Conservation (phyloP, 2,797 vertebrate species). For the Notoglanidium macrostoma region DNA sequence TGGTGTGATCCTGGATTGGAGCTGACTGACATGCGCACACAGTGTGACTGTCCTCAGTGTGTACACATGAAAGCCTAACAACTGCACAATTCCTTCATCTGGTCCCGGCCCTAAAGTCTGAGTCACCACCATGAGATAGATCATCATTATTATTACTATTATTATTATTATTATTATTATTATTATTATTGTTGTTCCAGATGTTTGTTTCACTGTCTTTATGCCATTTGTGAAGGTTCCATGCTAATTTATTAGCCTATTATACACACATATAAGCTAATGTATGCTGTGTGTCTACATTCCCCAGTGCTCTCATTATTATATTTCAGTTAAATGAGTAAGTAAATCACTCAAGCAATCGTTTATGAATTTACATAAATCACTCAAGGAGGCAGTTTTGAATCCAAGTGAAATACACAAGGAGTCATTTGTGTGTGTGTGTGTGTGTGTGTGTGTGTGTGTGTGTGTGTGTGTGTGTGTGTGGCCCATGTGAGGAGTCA, state of each 20-base stretch:
- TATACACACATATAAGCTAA: too few relatives aligned
- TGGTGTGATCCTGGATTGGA: too few relatives aligned
- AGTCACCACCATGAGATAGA: background rate
- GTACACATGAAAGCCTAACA: conserved; percentile 65
- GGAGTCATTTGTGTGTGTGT: background rate
- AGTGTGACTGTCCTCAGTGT: background rate
- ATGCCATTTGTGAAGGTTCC: too few relatives aligned
- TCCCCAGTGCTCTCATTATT: background rate
- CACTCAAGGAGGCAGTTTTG: background rate
- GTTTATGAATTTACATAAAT: background rate
- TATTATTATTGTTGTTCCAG: too few relatives aligned
- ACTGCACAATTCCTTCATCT: conserved; percentile 24
- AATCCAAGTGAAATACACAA: background rate
- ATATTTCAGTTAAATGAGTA: background rate
- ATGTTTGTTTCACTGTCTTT: background rate
- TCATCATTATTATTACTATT: background rate
- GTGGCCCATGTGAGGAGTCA: too few relatives aligned
- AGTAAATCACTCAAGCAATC: background rate
- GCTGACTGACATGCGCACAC: conserved; percentile 9
- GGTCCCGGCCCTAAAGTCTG: background rate
- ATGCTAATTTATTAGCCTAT: too few relatives aligned
- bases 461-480: too few relatives aligned
- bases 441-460: too few relatives aligned
- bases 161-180: background rate
- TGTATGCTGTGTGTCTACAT: background rate